Evolutionary conservation across 2,888 invertebrate species (phyloP), one percentile per base, ranked within the genome.

Genomic region (Carabus problematicus): DNA sequence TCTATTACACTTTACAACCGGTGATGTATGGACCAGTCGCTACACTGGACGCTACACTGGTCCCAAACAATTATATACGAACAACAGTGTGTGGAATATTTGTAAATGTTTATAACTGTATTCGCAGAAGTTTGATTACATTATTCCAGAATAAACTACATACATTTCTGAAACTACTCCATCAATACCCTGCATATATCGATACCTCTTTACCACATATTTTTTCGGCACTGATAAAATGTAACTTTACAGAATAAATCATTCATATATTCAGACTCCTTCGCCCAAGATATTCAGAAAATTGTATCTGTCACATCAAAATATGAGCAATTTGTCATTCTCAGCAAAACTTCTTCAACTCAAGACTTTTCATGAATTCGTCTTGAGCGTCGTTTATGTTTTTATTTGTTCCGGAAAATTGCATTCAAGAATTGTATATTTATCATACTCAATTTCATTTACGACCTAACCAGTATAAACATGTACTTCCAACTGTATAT

Each of bases 221-320:
- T 63, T 67, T 66, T 68, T 59, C 60, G 42, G 39, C 19, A 16
- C 9, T 19, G 49, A 67, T 71, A 67, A 68, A 67, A 59, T 59
- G 12, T 12, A 59, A 41, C 40, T 64, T 78, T 78, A 77, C 76
- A 74, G 76, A 77, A 76, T 78, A 77, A 77, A 78, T 79, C 77
- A 79, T 79, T 79, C 79, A 79, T 79, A 75, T 79, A 79, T 79
- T 77, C 79, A 78, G 77, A 77, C 78, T 3, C 75, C 74, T 74
- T 29, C 14, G 11, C 49, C 49, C 39, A 72, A 76, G 77, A 76
- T 77, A 79, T 78, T 77, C 76, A 75, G 76, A 76, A 80, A 80
- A 80, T 80, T 80, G 79, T 78, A 75, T 74, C 77, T 77, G 78
- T 77, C 78, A 76, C 74, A 73, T 75, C 75, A 74, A 75, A 76